phyloP scores from a whole-genome alignment of 2,113 vertebrate genomes.

The Myiozetetes cayanensis region DNA sequence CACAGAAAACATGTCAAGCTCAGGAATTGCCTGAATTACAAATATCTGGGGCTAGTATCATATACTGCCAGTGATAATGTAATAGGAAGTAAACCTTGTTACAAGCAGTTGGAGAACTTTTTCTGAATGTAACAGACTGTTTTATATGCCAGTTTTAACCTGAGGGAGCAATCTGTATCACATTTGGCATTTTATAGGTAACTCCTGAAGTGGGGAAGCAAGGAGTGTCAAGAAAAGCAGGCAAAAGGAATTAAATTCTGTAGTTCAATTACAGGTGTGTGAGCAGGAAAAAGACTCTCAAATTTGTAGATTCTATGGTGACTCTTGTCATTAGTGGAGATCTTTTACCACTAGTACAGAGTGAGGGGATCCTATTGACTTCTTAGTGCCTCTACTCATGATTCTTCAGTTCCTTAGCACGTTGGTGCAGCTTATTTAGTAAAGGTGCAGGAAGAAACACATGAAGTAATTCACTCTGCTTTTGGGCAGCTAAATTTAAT shows the following conservation, averaged over 20 bases:
- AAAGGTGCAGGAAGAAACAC: not conserved
- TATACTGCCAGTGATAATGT: not conserved
- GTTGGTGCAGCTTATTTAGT: not conserved
- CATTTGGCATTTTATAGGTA: not conserved
- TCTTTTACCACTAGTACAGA: not conserved
- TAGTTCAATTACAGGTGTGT: not conserved
- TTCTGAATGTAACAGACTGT: not conserved
- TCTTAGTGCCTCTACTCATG: not conserved
- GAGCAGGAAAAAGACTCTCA: not conserved
- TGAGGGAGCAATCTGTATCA: not conserved
- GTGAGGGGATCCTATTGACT: not conserved
- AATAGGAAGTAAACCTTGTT: not conserved
- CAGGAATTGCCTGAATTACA: not conserved
- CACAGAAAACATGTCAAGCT: not conserved
- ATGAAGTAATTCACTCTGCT: not conserved
- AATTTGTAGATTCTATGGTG: not conserved
- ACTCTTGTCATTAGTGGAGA: not conserved
- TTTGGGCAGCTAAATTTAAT: not conserved
- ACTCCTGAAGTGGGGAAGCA: not conserved
- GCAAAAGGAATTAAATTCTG: not conserved
- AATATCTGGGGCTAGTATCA: not conserved
- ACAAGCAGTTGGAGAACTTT: not conserved
- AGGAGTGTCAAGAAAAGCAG: not conserved
- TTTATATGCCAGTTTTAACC: not conserved
- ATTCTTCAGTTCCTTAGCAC: not conserved